These are phyloP conservation scores for Poecile montanus DNA, from an alignment of 2,797 vertebrate species.

Conservation along the genomic window DNA sequence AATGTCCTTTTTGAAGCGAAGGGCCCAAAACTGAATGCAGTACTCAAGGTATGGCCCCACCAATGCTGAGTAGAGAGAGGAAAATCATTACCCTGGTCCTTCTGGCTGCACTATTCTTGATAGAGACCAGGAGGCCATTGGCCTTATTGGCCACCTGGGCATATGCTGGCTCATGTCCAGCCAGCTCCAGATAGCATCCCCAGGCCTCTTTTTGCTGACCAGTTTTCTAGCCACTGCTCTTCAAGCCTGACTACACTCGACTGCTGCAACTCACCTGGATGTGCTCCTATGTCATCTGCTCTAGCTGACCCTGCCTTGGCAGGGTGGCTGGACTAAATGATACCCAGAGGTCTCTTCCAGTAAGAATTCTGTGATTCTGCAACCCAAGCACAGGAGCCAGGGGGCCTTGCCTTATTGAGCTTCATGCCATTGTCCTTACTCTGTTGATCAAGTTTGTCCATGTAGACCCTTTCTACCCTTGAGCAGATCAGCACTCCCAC, in stretches of 20 bases:
- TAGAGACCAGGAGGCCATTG: neutral
- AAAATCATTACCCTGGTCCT: neutral
- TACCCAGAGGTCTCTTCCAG: neutral
- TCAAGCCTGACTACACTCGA: neutral
- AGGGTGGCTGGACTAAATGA: neutral
- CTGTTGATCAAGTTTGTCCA: neutral
- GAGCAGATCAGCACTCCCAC: neutral
- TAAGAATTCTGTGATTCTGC: neutral
- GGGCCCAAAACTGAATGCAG: neutral
- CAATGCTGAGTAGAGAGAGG: neutral
- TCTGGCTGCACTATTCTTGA: neutral
- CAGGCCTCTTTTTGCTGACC: neutral
- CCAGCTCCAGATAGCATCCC: neutral
- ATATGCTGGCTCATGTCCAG: neutral
- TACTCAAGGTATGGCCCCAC: accelerated
- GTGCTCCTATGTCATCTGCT: no score
- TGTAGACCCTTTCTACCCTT: neutral
- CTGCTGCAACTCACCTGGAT: neutral
- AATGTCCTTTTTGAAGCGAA: neutral
- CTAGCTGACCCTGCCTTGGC: neutral
- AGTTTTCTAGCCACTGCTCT: neutral
- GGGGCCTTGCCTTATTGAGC: neutral
- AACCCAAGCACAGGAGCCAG: neutral
- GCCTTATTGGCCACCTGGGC: neutral
- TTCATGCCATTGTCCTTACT: neutral